Conservation (phyloP, 2,797 vertebrate species). For the Protonibea diacanthus region DNA sequence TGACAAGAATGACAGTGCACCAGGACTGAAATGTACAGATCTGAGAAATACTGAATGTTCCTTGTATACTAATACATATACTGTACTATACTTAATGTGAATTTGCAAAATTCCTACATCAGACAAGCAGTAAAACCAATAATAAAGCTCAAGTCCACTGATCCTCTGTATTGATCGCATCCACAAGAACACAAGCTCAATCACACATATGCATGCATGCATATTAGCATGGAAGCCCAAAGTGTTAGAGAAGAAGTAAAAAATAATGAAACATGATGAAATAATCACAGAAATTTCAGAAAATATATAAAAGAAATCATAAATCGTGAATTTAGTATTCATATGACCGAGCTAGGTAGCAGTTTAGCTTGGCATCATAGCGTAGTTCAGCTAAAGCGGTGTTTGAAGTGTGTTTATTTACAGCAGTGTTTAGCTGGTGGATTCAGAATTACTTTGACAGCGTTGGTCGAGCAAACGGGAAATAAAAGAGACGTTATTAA, state of each 20-base stretch:
- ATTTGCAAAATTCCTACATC: constrained; percentile 77
- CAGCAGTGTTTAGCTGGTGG: not conserved
- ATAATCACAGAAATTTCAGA: not conserved
- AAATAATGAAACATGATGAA: not conserved
- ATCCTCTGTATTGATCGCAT: constrained; percentile 45
- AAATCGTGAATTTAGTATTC: not conserved
- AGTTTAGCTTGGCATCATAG: no score
- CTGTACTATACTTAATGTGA: constrained; percentile 82
- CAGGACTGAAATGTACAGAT: constrained; percentile 71
- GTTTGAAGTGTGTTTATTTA: not conserved
- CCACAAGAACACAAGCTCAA: constrained; percentile 6
- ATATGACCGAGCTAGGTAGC: not conserved
- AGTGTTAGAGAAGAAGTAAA: not conserved
- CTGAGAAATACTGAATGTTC: constrained; percentile 77
- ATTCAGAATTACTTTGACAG: not conserved
- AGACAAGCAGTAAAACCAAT: constrained; percentile 77
- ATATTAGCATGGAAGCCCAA: not conserved
- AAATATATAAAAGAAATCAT: not conserved
- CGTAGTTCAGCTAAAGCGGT: no score
- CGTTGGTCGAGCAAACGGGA: not conserved
- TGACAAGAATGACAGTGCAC: constrained; percentile 42
- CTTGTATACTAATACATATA: constrained; percentile 80
- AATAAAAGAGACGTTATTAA: not conserved
- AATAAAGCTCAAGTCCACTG: constrained; percentile 76
- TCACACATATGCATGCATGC: constrained; percentile 5